Percentiles rank a stretch among this genome's conserved stretches.
These are phyloP conservation scores for Octopus bimaculoides DNA, from an alignment of 1,140 invertebrate species.

Conservation along the genomic window DNA sequence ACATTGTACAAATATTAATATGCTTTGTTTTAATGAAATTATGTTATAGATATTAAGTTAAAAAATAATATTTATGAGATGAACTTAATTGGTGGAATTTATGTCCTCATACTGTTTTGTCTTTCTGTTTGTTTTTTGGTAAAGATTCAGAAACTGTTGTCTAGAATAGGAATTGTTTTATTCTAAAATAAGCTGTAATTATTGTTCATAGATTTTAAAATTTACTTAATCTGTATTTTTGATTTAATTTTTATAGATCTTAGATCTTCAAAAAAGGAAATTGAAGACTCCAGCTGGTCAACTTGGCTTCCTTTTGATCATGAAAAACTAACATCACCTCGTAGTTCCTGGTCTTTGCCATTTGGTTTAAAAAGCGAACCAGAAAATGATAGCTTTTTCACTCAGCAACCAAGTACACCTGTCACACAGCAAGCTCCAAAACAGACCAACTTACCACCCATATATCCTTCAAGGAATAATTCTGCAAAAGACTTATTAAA, in stretches of 20 bases:
- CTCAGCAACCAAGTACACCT: neutral
- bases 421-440: neutral
- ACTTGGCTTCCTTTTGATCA: neutral
- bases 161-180: neutral
- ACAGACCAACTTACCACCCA: too few relatives aligned
- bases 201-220: neutral
- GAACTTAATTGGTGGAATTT: too few relatives aligned
- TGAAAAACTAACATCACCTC: neutral
- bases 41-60: too few relatives aligned
- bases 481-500: too few relatives aligned
- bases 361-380: neutral
- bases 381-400: neutral
- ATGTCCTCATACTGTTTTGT: too few relatives aligned
- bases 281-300: neutral
- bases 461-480: too few relatives aligned
- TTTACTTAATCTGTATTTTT: neutral
- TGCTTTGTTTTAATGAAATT: too few relatives aligned
- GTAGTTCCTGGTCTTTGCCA: slow-evolving; percentile 1
- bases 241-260: neutral
- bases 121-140: too few relatives aligned
- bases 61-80: too few relatives aligned
- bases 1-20: too few relatives aligned
- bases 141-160: too few relatives aligned
- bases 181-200: neutral
- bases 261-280: neutral